Base-by-base conservation (phyloP, 2,888 invertebrate genomes). In the Nephrotoma flavescens region DNA sequence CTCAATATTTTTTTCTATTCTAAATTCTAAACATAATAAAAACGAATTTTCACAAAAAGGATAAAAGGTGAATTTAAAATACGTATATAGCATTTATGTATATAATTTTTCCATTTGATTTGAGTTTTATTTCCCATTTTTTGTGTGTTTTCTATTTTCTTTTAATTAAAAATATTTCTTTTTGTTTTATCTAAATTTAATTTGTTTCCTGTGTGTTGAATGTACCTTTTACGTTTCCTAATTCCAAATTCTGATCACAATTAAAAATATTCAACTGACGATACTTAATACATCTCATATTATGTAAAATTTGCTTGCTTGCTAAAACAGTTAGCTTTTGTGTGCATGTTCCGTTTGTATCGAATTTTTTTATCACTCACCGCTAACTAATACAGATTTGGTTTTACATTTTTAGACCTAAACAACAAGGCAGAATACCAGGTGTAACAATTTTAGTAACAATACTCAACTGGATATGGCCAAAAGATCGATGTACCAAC, bases 371-470 rank as follows among this genome's bases (percentile, higher is more conserved):
- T 41, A 42, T 3, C 71, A 44, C 1, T 44, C 6, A 71, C 19
- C 52, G 6, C 7, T 31, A 4, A 71, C 71, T 71, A 71, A 71
- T 71, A 19, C 3, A 71, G 4, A 71, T 71, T 71, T 19, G 83
- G n/a, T 31, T 85, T 86, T 87, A 41, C 15, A 42, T 87, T 12
- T 85, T 42, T 86, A 97, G 96, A 96, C 95, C 95, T 96, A 95
- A 96, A 95, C 71, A 71, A 71, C 95, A 96, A 95, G 94, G 96
- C 96, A 94, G 97, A 97, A 95, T 97, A 97, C 96, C 97, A 96
- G 95, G 96, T 96, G 93, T 97, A 94, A 95, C 94, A 92, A 94
- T 95, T 89, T 92, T 95, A 89, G 93, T 94, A 88, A 94, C 94
- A 91, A 93, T 94, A 89, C 91, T 94, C 89, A 95, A 95, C 92